Evolutionary conservation across 2,113 vertebrate species (phyloP), one percentile per base, ranked within the genome.

Genomic region (Hipposideros armiger): DNA sequence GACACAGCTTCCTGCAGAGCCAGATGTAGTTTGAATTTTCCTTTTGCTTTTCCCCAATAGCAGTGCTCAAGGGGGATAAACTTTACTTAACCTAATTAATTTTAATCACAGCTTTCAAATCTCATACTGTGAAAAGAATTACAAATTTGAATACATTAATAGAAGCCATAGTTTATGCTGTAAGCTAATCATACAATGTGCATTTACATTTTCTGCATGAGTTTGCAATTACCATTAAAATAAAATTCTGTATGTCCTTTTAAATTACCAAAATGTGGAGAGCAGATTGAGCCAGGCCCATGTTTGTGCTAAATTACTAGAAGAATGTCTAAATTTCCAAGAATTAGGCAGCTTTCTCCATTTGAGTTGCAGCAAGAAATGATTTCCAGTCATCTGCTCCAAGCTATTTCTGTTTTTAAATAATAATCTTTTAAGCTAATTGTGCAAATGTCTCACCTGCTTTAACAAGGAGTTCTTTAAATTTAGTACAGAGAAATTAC

Each of bases 1-100:
- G 98, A 92, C 95, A 97, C 81, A 95, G 96, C 97, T 98, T 98
- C 98, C 98, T 95, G 97, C 3, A 0, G 98, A 97, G 98, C 97
- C 98, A 98, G 98, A 98, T 98, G 98, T 95, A 98, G 97, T 89
- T 95, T n/a, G 82, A 97, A 62, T 98, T 98, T 98, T 98, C 98
- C 97, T 98, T 95, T 97, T 98, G 98, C 98, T 98, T 98, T 97
- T 98, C 98, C 98, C 98, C 98, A 98, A 98, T 95, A 98, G 98
- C 98, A 97, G 98, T 98, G 98, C 98, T 99, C 98, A 98, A 98
- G 98, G 98, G 98, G 98, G 98, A 98, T 99, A 99, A 99, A 99
- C 99, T 99, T 99, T 99, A 99, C 98, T 99, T 99, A 99, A 99
- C 98, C 98, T 99, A 99, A 99, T 99, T 99, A 98, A 99, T 99